Evolutionary conservation across 2,888 invertebrate species (phyloP), one percentile per base, ranked within the genome.

Genomic region (Cepaea hortensis): DNA sequence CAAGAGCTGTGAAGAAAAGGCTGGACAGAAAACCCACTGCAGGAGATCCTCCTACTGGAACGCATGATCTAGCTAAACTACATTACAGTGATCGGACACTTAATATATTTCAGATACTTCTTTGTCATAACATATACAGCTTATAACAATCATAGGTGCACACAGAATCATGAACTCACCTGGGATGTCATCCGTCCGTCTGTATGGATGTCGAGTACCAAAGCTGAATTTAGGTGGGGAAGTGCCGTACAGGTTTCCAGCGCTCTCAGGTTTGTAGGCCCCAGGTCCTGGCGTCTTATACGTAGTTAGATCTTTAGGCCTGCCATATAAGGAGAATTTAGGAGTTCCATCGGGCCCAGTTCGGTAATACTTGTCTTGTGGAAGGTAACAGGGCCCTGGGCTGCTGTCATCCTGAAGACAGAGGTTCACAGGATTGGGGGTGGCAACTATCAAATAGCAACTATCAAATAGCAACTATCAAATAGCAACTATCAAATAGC

Each of bases 201-300:
- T 89, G 85, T 91, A 88, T 87, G 90, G 89, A 87, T 93, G 92
- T 50, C 94, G 90, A 4, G 89, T 90, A 61, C 94, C 94, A 87
- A 94, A 94, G 88, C 92, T 91, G 90, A 93, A 94, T 35, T 90
- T 89, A 61, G 94, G 94, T 13, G 91, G 90, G 76, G 89, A 89
- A 88, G 84, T 88, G 48, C 91, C 89, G n/a, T 92, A 89, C 3
- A 91, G 87, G 18, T 92, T 91, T 20, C 93, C 93, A n/a, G 90
- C 86, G 18, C 84, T 84, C 86, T 94, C 94, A 9, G 94, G 94
- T 65, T 89, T 90, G 91, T 94, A 94, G 35, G 93, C 90, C 6
- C 94, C 94, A 1, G 94, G 94, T n/a, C 94, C 94, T 6, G 94
- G 94, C 4, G 91, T 91, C 85, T 90, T 90, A 89, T 93, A 93